phyloP scores from a whole-genome alignment of 2,113 vertebrate species.

The Chrysemys picta region DNA sequence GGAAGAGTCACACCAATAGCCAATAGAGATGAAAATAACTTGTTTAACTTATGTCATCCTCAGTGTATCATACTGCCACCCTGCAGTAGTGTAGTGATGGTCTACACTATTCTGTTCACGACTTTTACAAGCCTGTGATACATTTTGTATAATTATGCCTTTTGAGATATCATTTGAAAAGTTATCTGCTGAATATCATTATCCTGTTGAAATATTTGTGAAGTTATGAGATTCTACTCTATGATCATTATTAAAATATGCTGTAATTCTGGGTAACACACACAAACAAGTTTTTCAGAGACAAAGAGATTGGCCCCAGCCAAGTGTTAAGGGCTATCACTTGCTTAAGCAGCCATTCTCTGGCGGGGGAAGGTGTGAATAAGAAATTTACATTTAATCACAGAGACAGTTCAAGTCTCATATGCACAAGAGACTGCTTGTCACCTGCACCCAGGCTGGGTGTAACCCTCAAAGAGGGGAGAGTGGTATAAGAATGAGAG shows the following conservation, averaged over 20 bases:
- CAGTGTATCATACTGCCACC: neutral
- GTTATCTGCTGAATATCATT: neutral
- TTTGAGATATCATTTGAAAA: neutral
- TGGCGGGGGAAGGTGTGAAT: neutral
- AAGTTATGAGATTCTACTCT: neutral
- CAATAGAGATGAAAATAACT: neutral
- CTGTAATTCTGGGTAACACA: neutral
- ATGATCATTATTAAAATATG: neutral
- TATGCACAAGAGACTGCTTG: neutral
- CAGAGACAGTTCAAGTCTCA: neutral
- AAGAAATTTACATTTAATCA: neutral
- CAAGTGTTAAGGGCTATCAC: neutral
- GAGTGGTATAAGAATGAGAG: neutral
- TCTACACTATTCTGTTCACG: neutral
- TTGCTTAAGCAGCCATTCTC: neutral
- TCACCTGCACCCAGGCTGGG: neutral
- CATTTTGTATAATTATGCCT: neutral
- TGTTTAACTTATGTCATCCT: neutral
- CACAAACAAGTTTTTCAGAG: neutral
- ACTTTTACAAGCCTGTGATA: neutral
- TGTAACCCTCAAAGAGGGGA: neutral
- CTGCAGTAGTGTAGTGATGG: neutral
- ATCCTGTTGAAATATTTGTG: neutral
- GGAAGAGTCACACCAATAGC: neutral
- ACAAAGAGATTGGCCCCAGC: neutral